Conservation (phyloP, 92 coral and sea anemone species). For the Blastomussa wellsi region DNA sequence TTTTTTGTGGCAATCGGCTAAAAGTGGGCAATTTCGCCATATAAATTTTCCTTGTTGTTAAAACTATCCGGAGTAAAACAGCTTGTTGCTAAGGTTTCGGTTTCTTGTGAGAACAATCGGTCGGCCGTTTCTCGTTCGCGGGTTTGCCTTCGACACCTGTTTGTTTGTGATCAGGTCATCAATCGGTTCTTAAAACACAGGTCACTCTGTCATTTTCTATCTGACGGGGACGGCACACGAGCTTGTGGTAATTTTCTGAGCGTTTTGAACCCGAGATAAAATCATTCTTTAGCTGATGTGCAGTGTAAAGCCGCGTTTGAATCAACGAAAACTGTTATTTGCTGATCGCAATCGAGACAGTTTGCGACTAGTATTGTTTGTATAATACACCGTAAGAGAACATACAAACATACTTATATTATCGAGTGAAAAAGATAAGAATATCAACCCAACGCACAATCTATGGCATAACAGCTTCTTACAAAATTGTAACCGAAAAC, state of each 20-base stretch:
- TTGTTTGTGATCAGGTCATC: conserved; percentile 71
- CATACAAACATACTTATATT: background rate
- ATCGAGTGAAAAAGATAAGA: background rate
- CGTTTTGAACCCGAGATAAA: background rate
- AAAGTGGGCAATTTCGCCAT: background rate
- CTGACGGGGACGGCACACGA: background rate
- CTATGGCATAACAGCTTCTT: background rate
- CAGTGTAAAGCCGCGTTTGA: background rate
- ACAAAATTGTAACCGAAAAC: background rate
- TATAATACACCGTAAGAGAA: background rate
- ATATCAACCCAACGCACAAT: background rate
- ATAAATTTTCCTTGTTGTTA: background rate
- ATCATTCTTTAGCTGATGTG: background rate
- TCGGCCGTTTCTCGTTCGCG: background rate
- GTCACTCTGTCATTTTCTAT: conserved; percentile 7
- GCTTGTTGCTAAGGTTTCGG: background rate
- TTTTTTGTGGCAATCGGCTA: background rate
- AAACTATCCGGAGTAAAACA: background rate
- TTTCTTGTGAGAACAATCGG: background rate
- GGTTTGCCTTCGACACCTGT: conserved; percentile 69
- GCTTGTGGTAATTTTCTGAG: background rate
- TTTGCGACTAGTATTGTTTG: background rate
- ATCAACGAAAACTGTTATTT: background rate
- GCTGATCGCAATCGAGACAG: background rate
- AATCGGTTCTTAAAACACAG: conserved; percentile 11